These are phyloP conservation scores for Potamilus streckersoni DNA, from an alignment of 1,140 invertebrate species.

Conservation along the genomic window DNA sequence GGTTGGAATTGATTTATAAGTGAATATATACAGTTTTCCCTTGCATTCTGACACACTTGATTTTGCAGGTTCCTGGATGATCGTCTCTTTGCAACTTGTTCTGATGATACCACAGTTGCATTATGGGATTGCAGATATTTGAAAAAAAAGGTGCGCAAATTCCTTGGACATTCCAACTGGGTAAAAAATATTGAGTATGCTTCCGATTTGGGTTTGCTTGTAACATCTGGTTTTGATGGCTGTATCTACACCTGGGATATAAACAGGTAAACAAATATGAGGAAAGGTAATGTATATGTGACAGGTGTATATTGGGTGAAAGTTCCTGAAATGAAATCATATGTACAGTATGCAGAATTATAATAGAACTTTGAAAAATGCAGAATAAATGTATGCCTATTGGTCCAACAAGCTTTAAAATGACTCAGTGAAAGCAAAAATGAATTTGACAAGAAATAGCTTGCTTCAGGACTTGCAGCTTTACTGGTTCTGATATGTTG, in stretches of 20 bases:
- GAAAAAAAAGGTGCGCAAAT: slow-evolving; percentile 76
- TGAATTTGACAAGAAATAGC: no score
- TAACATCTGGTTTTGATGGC: slow-evolving; percentile 93
- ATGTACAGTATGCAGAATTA: no score
- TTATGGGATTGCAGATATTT: slow-evolving; percentile 92
- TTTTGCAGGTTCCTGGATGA: slow-evolving; percentile 85
- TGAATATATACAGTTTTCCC: neutral
- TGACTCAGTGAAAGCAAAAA: no score
- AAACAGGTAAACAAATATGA: slow-evolving; percentile 75
- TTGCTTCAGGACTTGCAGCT: no score
- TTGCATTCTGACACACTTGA: slow-evolving; percentile 19
- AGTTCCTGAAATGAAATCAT: no score
- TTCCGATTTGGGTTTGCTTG: slow-evolving; percentile 83
- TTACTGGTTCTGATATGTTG: no score
- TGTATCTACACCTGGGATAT: slow-evolving; percentile 96
- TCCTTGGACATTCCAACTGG: slow-evolving; percentile 93
- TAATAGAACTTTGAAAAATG: no score
- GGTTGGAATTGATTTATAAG: neutral
- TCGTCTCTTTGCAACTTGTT: slow-evolving; percentile 90
- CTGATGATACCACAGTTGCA: slow-evolving; percentile 91
- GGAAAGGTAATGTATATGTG: neutral
- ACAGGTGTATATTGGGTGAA: no score
- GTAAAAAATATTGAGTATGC: slow-evolving; percentile 97
- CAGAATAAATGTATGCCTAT: no score
- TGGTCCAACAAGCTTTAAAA: no score